Base-by-base conservation (phyloP, 2,888 invertebrate genomes). In the Drosophila percnosoma region DNA sequence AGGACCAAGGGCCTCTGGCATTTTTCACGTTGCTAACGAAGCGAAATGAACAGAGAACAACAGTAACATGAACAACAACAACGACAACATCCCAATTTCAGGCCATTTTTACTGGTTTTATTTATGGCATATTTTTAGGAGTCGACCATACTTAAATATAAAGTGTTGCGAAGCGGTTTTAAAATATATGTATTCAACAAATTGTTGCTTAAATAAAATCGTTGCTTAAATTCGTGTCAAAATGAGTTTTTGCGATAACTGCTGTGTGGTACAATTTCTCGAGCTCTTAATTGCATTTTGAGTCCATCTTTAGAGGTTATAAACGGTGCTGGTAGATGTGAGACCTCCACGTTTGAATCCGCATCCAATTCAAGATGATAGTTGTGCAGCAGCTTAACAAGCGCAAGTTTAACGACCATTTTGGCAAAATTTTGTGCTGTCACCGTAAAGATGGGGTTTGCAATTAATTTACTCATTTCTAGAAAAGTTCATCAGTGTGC, bases 401-500 rank as follows among this genome's bases (percentile, higher is more conserved):
- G 68, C 7, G 86, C 91, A 58, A 91, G 78, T 76, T 93, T 93
- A 3, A 91, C 89, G 27, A 90, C 90, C 52, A 93, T 68, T 73
- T 88, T 91, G 51, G 92, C 91, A 81, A 93, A 89, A 68, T 91
- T 82, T 83, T 91, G 90, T 42, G 90, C 93, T 92, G 55, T 57
- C 45, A 42, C 15, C 42, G 31, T 57, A 15, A 54, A 55, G n/a
- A 55, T 29, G 27, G 8, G 27, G 7, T 13, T 15, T 15, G 38
- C 40, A 49, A 29, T 58, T 31, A 54, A 52, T 48, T 53, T 6
- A 13, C n/a, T 38, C 27, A 34, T 42, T 48, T 55, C 2, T 15
- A 13, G 10, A 5, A n/a, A 60, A 36, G 8, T 36, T 27, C 15
- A 11, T 29, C 31, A n/a, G 45, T 21, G 4, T 27, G 15, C 11